A percentile compares a stretch with the other conserved stretches of the same genome.
Conservation (phyloP, 2,113 vertebrate species). For the Pterocles burchelli region DNA sequence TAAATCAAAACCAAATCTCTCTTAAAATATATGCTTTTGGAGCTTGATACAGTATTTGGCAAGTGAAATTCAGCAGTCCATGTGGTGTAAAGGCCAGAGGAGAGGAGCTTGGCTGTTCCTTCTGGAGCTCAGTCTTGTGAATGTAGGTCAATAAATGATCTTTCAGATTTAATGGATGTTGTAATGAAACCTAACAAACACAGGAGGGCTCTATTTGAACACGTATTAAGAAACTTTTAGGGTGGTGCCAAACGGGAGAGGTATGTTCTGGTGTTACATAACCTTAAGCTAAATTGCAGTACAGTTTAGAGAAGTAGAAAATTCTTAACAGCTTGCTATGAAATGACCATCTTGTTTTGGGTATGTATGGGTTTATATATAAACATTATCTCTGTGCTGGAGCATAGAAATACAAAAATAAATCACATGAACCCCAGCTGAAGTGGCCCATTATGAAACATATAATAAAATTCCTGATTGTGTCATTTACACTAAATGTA, state of each 20-base stretch:
- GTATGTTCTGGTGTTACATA: not conserved
- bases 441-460: not conserved
- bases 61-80: not conserved
- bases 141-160: not conserved
- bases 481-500: not conserved
- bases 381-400: not conserved
- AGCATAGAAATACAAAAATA: not conserved
- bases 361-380: not conserved
- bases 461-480: not conserved
- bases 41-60: not conserved
- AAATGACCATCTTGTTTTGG: not conserved
- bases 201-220: slow-evolving; percentile 52
- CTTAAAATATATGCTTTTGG: not conserved
- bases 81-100: not conserved
- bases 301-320: not conserved
- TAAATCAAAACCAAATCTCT: not conserved
- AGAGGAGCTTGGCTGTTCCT: not conserved
- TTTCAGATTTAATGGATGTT: not conserved
- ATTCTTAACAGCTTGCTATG: not conserved
- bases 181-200: slow-evolving; percentile 26
- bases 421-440: not conserved
- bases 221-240: not conserved
- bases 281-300: not conserved
- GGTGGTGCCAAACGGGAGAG: not conserved
- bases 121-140: not conserved